Evolutionary conservation across 2,888 invertebrate genomes (phyloP).

Genomic region (Scaptodrosophila latifasciaeformis): DNA sequence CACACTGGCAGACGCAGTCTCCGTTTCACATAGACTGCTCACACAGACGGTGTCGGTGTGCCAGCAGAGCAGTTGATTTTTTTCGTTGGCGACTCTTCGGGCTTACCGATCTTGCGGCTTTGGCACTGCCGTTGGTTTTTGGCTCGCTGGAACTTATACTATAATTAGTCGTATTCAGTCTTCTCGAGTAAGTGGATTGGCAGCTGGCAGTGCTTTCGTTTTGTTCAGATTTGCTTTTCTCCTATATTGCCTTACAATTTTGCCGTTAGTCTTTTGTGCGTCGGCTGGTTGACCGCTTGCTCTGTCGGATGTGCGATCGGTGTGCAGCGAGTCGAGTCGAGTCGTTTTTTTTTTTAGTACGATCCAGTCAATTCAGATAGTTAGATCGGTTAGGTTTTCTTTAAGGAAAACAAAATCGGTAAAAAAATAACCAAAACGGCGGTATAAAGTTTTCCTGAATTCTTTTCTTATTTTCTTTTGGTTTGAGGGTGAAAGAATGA

Average conservation of each 20-base stretch:
- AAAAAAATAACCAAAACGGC: not conserved
- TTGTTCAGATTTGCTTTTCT: constrained; percentile 16
- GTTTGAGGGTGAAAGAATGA: too few relatives aligned
- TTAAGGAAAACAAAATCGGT: constrained; percentile 38
- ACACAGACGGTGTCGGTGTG: constrained; percentile 52
- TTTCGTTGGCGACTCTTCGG: constrained; percentile 3
- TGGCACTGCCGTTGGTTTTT: constrained; percentile 33
- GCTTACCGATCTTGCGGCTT: constrained; percentile 7
- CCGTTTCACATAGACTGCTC: constrained; percentile 35
- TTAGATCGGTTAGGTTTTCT: constrained; percentile 63
- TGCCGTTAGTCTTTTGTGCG: constrained; percentile 34
- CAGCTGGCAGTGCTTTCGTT: constrained; percentile 35
- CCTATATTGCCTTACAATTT: constrained; percentile 13
- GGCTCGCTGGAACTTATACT: constrained; percentile 70
- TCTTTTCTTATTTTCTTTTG: too few relatives aligned
- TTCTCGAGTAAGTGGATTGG: constrained; percentile 74
- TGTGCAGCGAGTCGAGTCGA: constrained; percentile 52
- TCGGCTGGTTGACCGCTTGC: constrained; percentile 25
- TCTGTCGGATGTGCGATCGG: constrained; percentile 42
- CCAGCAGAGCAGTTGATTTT: constrained; percentile 23
- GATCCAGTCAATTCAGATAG: constrained; percentile 73
- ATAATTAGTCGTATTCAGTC: constrained; percentile 75
- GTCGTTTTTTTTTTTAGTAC: constrained; percentile 73
- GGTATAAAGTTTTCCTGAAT: too few relatives aligned
- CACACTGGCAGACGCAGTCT: not conserved